Evolutionary conservation across 2,888 invertebrate genomes (phyloP).

Genomic region (Clistopyga incitator): DNA sequence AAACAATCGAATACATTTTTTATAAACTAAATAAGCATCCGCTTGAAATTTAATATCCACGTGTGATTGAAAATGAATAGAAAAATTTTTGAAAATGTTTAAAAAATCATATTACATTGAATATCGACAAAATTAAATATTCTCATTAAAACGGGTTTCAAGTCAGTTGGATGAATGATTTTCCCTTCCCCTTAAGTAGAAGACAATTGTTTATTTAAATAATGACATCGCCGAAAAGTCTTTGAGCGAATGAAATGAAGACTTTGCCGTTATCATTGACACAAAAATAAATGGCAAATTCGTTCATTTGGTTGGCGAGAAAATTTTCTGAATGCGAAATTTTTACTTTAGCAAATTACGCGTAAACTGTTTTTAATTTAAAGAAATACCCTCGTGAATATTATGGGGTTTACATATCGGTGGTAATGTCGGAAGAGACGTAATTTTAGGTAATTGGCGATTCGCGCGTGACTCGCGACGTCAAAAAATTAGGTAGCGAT

Average conservation of each 20-base stretch:
- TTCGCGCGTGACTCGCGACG: not conserved
- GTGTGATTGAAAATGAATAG: too few relatives aligned
- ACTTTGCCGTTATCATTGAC: not conserved
- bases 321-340: not conserved
- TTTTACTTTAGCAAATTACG: conserved; percentile 2
- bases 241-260: not conserved
- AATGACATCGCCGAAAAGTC: not conserved
- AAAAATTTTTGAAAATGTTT: too few relatives aligned
- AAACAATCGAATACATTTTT: not conserved
- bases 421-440: conserved; percentile 58
- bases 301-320: not conserved
- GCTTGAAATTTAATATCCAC: too few relatives aligned
- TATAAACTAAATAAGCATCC: not conserved
- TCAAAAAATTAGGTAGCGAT: conserved; percentile 26
- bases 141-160: not conserved
- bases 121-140: not conserved
- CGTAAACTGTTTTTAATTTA: not conserved
- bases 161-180: not conserved
- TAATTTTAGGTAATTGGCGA: conserved; percentile 31
- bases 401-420: conserved; percentile 54
- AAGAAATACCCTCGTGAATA: conserved; percentile 14
- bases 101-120: too few relatives aligned
- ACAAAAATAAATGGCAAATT: not conserved
- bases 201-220: not conserved
- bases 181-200: not conserved